Evolutionary conservation across 2,797 vertebrate species (phyloP), one percentile per base, ranked within the genome.

Genomic region (Chaetodon trifasciatus): DNA sequence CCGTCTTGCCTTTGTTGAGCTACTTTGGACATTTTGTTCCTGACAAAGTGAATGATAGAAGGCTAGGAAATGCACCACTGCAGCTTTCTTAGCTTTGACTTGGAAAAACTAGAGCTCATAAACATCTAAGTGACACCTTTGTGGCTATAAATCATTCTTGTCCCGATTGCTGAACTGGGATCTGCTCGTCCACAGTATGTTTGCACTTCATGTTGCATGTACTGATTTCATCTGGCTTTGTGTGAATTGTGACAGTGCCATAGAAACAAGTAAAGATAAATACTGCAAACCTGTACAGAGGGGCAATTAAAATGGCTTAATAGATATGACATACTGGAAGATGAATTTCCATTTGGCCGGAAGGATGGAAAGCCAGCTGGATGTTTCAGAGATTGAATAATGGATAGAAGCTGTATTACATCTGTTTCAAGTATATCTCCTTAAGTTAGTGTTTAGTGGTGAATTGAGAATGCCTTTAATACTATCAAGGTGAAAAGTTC

Each of bases 281-380:
- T 82, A 94, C 81, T 79, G 84, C 76, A 77, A 89, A 87, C 86
- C 86, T 86, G 88, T 88, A 88, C 92, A 91, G 89, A 91, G 87
- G 86, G 87, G 90, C 92, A 92, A 93, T 95, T 94, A 94, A 94
- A 95, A 91, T 55, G 85, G 80, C 85, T 92, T 94, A 91, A 94
- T 94, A 94, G 91, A 93, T 91, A 94, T 93, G 92, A 92, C 92
- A 94, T 88, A 91, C 84, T 94, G 83, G 88, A 91, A 90, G 89
- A 92, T 90, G 88, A 87, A 93, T 94, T 95, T 95, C 89, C 88
- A 90, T 91, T 92, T 94, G 90, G 90, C 79, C 62, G 72, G 50
- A 79, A 70, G 49, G 79, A 68, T 62, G 64, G 70, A 62, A 52
- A 32, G 68, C 40, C 37, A 55, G 42, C 49, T 55, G 69, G 73